Evolutionary conservation across 2,888 invertebrate species (phyloP).

Genomic region (Himalopsyche japonica): DNA sequence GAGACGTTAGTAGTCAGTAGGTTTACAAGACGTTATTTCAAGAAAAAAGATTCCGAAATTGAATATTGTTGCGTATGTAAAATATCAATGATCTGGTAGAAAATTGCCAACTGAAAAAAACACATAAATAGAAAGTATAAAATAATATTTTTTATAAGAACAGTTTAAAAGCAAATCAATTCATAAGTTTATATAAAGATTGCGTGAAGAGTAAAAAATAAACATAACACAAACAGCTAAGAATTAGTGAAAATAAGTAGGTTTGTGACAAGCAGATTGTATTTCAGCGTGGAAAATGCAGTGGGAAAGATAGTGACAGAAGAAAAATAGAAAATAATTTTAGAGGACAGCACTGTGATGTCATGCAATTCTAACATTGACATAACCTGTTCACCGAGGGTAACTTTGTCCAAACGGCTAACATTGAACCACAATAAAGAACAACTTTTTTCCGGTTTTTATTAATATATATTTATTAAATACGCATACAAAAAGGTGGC

Average conservation of each 20-base stretch:
- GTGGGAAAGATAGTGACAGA: background rate
- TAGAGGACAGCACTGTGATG: background rate
- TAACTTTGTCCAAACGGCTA: background rate
- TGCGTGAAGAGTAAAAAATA: background rate
- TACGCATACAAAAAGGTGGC: background rate
- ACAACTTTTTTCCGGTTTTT: too few species aligned
- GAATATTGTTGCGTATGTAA: too few species aligned
- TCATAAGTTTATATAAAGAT: background rate
- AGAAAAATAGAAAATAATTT: background rate
- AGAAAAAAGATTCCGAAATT: too few species aligned
- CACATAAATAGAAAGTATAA: background rate
- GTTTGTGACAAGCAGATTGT: background rate
- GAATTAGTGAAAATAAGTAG: background rate
- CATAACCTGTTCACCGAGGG: background rate
- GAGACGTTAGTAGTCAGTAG: too few species aligned
- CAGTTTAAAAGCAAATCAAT: background rate
- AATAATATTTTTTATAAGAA: background rate
- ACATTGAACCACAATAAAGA: background rate
- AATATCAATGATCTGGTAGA: background rate
- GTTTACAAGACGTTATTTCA: too few species aligned
- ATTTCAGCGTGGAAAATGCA: background rate
- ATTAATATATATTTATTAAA: background rate
- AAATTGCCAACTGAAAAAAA: background rate
- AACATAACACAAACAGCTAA: background rate
- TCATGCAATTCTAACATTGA: background rate